Base-by-base conservation (phyloP, 2,888 invertebrate species). In the Branchipolynoe longqiensis region DNA sequence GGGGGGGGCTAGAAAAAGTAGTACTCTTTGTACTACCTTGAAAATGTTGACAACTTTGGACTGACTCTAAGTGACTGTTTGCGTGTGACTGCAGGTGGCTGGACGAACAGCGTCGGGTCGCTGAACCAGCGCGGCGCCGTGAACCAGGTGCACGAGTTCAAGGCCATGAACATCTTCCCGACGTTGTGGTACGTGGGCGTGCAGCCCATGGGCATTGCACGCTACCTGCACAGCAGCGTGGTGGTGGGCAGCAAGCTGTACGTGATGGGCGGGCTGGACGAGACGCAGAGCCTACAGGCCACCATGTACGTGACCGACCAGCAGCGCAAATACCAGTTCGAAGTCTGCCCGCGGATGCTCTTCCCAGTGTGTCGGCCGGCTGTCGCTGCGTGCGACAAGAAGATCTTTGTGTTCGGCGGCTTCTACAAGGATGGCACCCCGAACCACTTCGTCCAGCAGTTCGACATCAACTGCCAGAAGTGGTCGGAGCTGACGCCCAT, bases 161-260 rank as follows among this genome's bases (percentile, higher is more conserved):
- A 86, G 81, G 86, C 82, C 14, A 89, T 89, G 89, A 86, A 86
- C n/a, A 88, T 88, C 73, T 89, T 89, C 78, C 89, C 89, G 0
- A 89, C 89, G 0, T 82, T 89, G 41, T 89, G 88, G 89, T 89
- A 89, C 81, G 88, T 89, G 0, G 88, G 89, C 8, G 85, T 86
- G 25, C 87, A 89, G 54, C 58, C 82, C n/a, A 88, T 89, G 87
- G 85, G 87, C 6, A 85, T 88, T 33, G 85, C 86, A 40, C 85
- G 89, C 40, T 89, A 89, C 73, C 86, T 89, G n/a, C 89, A 89
- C 85, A 83, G 87, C 36, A 87, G 88, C 0, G 59, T 86, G 25
- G 84, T 87, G 31, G 48, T 74, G 1, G 85, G 78, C n/a, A 81
- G 81, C 22, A 41, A n/a, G 48, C 73, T 89, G 18, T 89, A 86